These are phyloP conservation scores for Clarias macrocephalus DNA, from an alignment of 2,113 vertebrate genomes.

Conservation along the genomic window DNA sequence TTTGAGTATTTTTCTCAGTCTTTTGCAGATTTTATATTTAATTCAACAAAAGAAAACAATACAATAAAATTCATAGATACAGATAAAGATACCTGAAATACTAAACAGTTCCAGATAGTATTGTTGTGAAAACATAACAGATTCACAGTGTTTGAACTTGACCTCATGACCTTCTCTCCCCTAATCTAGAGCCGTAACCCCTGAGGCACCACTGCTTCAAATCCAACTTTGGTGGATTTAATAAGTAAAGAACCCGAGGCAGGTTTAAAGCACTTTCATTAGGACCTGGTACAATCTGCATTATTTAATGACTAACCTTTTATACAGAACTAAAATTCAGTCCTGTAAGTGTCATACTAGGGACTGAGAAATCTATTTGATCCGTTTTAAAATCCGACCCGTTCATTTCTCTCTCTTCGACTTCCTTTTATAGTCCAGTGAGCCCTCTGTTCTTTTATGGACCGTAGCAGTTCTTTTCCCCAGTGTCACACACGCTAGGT, in stretches of 20 bases:
- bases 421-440: neutral
- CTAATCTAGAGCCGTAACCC: neutral
- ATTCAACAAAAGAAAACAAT: neutral
- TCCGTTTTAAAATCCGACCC: neutral
- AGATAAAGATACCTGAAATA: neutral
- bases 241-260: neutral
- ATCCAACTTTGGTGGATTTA: neutral
- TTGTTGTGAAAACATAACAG: neutral
- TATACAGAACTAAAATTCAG: neutral
- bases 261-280: neutral
- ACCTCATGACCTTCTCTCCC: too few relatives aligned
- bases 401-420: neutral
- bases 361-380: neutral
- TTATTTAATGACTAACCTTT: neutral
- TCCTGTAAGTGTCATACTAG: neutral
- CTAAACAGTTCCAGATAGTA: neutral
- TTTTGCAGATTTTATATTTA: neutral
- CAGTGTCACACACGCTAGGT: conserved; percentile 50
- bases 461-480: neutral
- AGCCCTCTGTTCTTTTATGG: neutral
- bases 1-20: neutral
- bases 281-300: neutral
- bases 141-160: neutral
- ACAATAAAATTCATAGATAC: neutral
- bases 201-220: neutral